Percentiles rank a stretch among this genome's conserved stretches.
These are phyloP conservation scores for Mionectes macconnelli DNA, from an alignment of 2,113 vertebrate genomes.

Conservation along the genomic window DNA sequence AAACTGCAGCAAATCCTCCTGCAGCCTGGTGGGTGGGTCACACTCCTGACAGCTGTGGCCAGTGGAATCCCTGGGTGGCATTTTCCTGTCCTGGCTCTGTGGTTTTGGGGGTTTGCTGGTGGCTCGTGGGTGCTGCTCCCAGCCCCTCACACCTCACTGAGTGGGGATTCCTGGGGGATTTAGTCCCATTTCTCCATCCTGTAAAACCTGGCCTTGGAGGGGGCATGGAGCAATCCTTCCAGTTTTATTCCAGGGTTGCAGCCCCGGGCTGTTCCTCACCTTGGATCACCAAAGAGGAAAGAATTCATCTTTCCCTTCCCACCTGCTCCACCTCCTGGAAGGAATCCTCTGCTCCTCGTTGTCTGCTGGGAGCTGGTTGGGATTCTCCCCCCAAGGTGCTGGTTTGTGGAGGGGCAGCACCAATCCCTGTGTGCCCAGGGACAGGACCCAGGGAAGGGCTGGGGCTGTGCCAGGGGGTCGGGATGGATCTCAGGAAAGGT, in stretches of 20 bases:
- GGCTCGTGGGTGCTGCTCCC: not conserved
- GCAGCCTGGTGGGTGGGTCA: not conserved
- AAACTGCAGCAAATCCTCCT: not conserved
- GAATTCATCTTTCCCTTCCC: not conserved
- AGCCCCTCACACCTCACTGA: rapidly evolving
- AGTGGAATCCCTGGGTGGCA: not conserved
- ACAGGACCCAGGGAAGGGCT: not conserved
- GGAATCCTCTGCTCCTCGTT: not conserved
- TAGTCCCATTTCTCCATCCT: not conserved
- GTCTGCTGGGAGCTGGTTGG: not conserved
- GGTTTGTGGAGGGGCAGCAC: not conserved
- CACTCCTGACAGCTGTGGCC: too few species aligned
- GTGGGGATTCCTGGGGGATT: not conserved
- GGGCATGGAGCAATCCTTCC: not conserved
- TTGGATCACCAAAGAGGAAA: not conserved
- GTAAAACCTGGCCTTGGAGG: not conserved
- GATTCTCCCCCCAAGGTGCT: not conserved
- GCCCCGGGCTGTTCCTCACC: rapidly evolving
- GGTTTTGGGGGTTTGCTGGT: not conserved
- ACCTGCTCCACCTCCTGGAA: not conserved
- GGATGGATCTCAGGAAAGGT: not conserved
- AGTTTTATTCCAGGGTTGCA: not conserved
- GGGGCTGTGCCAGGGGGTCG: not conserved
- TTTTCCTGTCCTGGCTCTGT: not conserved
- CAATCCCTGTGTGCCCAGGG: not conserved